phyloP scores from a whole-genome alignment of 37 sponge, comb jelly and placozoan species.

The Ephydatia muelleri region DNA sequence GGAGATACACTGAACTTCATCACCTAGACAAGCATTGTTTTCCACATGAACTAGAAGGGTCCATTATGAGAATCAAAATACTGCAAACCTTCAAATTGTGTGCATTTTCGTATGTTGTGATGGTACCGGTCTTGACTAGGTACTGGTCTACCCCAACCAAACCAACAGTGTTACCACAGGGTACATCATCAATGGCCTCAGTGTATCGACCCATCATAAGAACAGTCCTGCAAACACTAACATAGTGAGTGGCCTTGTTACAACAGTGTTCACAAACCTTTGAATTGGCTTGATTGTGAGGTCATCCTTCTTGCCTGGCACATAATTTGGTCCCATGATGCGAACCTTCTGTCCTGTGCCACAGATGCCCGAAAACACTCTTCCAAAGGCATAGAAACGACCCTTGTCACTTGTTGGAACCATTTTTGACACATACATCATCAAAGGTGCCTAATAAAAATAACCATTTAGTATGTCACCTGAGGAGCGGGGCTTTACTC shows the following conservation, averaged over 20 bases:
- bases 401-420: conserved; percentile 98
- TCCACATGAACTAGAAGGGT: neutral
- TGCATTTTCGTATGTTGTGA: conserved; percentile 94
- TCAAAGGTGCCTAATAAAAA: conserved; percentile 80
- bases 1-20: conserved; percentile 99
- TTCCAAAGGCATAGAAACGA: conserved; percentile 99
- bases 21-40: conserved; percentile 35
- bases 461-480: neutral
- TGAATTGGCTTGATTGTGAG: conserved; percentile 91
- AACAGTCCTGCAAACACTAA: conserved; percentile 68
- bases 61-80: too few relatives aligned
- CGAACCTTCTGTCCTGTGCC: conserved; percentile 92
- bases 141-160: conserved; percentile 99
- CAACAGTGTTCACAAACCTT: conserved; percentile 48
- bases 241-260: neutral
- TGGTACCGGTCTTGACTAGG: conserved; percentile 98
- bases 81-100: conserved; percentile 90
- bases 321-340: conserved; percentile 99
- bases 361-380: conserved; percentile 97
- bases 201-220: conserved; percentile 98
- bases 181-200: conserved; percentile 98
- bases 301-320: conserved; percentile 98
- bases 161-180: conserved; percentile 98
- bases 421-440: conserved; percentile 99
- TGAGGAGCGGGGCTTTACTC: conserved; percentile 4